Evolutionary conservation across 64 coral and sea anemone species (phyloP).

Genomic region (Montipora efflorescens): DNA sequence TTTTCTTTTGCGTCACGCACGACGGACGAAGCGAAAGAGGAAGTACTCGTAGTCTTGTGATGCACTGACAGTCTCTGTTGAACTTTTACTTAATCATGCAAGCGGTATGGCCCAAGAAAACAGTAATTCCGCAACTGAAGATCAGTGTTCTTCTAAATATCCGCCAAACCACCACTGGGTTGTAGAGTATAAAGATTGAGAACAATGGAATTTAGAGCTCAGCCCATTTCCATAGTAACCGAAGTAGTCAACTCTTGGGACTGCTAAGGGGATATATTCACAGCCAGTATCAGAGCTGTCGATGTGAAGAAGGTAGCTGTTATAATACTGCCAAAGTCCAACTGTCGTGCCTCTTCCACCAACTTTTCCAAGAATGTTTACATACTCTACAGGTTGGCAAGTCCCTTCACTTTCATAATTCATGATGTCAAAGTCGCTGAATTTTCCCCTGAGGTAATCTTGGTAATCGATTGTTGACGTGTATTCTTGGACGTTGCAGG

Average conservation of each 20-base stretch:
- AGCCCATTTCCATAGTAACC: not conserved
- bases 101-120: too few relatives aligned
- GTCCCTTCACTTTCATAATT: not conserved
- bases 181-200: too few relatives aligned
- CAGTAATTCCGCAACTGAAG: too few relatives aligned
- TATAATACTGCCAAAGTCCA: not conserved
- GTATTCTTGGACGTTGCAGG: not conserved
- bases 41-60: too few relatives aligned
- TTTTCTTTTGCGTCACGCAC: too few relatives aligned
- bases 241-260: not conserved
- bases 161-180: conserved; percentile 30
- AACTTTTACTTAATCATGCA: too few relatives aligned
- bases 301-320: not conserved
- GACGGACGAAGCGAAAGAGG: too few relatives aligned
- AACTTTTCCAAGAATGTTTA: conserved; percentile 19
- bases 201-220: not conserved
- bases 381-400: conserved; percentile 36
- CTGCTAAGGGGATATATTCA: not conserved
- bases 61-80: too few relatives aligned
- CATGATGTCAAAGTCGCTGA: conserved; percentile 31
- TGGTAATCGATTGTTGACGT: not conserved
- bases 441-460: conserved; percentile 39
- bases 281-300: not conserved
- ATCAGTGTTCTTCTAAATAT: not conserved
- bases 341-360: not conserved